Base-by-base conservation (phyloP, 2,113 vertebrate species). In the Lamprotornis superbus region DNA sequence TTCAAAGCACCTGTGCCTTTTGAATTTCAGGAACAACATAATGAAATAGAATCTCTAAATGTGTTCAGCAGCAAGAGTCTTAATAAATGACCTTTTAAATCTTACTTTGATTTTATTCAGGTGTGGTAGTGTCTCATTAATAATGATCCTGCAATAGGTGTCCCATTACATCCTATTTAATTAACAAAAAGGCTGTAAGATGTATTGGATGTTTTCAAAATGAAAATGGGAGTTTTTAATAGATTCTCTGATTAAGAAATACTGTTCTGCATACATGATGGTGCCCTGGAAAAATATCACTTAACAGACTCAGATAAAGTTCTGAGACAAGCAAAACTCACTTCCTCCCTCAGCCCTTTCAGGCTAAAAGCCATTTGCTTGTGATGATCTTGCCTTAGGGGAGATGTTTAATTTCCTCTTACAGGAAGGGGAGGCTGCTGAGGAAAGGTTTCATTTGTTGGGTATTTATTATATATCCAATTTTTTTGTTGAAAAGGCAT, bases 401-500 rank as follows among this genome's bases (percentile, higher is more conserved):
- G 83, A 83, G 68, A 33, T 67, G 8, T 80, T 91, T 83, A 57
- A 75, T 92, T 27, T 90, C 40, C 40, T 63, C 11, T 78, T 67
- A 44, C 25, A 89, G 44, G 63, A 90, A 74, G 20, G 20, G 16
- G 7, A 89, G 59, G 39, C 20, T 65, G 7, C 79, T 71, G 46
- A 67, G 70, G 53, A 78, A 76, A 44, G 33, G 12, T 77, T 95
- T 77, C 40, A 37, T 23, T 12, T 55, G 15, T 76, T 85, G 31
- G 88, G 4, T 55, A 21, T 73, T 74, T 93, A 94, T 77, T 59
- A 80, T 24, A 27, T 60, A 70, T 88, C 14, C 59, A 25, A 10
- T 91, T 35, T 95, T 95, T 89, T 88, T 91, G 8, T 96, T 97
- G 85, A 23, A 61, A 98, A 99, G 99, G 98, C 95, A 44, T 86